Conservation (phyloP, 2,113 vertebrate species). For the Macrotis lagotis region DNA sequence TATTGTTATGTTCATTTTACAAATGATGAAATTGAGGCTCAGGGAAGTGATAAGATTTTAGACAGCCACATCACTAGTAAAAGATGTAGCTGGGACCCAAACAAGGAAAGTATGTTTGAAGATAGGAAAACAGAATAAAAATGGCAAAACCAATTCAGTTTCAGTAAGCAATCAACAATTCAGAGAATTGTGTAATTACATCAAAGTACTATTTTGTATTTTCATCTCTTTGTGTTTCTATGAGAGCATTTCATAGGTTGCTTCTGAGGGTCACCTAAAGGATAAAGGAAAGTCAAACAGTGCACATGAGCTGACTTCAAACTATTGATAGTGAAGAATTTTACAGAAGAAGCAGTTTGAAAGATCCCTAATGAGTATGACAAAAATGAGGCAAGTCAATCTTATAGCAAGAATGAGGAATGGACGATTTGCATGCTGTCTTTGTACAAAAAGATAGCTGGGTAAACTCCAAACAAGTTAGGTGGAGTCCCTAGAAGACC, state of each 20-base stretch:
- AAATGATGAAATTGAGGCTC: background rate
- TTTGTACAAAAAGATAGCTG: background rate
- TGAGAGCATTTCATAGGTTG: background rate
- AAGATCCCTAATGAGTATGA: background rate
- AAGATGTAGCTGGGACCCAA: background rate
- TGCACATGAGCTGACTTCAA: background rate
- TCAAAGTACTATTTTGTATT: background rate
- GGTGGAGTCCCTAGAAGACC: background rate
- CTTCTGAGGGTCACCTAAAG: background rate
- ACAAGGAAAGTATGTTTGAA: background rate
- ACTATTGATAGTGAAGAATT: background rate
- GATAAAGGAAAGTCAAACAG: background rate
- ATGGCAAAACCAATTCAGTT: background rate
- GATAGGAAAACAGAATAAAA: background rate
- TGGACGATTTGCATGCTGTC: background rate
- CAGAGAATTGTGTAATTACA: background rate
- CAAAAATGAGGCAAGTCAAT: background rate
- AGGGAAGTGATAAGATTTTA: background rate
- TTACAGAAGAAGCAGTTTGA: background rate
- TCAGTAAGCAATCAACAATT: background rate
- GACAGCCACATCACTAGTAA: background rate
- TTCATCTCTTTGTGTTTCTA: background rate
- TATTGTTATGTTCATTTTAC: background rate
- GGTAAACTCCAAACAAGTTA: background rate
- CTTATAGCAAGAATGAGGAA: background rate